Percentiles rank a stretch among this genome's conserved stretches.
Conservation (phyloP, 2,888 invertebrate genomes). For the Leucania comma region DNA sequence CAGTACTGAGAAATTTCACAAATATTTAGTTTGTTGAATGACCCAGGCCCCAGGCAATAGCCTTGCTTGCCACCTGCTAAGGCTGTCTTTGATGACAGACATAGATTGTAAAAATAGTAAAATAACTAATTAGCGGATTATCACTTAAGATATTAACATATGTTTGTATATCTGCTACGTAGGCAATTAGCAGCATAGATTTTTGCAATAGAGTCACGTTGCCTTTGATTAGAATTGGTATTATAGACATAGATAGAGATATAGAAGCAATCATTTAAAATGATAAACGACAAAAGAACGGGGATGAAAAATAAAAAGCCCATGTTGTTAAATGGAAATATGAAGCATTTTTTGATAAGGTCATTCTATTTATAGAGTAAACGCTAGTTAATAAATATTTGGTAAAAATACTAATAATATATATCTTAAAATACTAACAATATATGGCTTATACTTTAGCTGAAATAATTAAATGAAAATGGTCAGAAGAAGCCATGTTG, state of each 20-base stretch:
- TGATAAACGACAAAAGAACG: conserved; percentile 1
- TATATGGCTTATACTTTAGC: too few relatives aligned
- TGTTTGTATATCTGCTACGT: conserved; percentile 20
- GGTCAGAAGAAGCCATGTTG: too few relatives aligned
- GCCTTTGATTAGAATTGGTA: conserved; percentile 11
- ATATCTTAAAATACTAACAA: too few relatives aligned
- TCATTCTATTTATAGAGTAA: too few relatives aligned
- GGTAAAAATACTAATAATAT: too few relatives aligned
- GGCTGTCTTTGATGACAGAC: background rate
- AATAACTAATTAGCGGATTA: conserved; percentile 20
- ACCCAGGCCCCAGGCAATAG: too few relatives aligned
- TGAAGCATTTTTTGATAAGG: background rate
- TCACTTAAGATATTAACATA: conserved; percentile 8
- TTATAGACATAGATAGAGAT: too few relatives aligned
- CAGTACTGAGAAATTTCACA: too few relatives aligned
- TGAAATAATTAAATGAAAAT: too few relatives aligned
- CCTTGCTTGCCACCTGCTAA: too few relatives aligned
- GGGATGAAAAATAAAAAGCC: background rate
- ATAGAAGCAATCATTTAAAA: conserved; percentile 9
- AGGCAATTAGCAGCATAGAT: background rate
- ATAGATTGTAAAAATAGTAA: conserved; percentile 25
- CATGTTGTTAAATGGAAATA: background rate
- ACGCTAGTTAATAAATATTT: too few relatives aligned
- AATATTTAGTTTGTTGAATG: too few relatives aligned
- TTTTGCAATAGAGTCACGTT: conserved; percentile 10